Conservation (phyloP, 2,797 vertebrate species). For the Aldrovandia affinis region DNA sequence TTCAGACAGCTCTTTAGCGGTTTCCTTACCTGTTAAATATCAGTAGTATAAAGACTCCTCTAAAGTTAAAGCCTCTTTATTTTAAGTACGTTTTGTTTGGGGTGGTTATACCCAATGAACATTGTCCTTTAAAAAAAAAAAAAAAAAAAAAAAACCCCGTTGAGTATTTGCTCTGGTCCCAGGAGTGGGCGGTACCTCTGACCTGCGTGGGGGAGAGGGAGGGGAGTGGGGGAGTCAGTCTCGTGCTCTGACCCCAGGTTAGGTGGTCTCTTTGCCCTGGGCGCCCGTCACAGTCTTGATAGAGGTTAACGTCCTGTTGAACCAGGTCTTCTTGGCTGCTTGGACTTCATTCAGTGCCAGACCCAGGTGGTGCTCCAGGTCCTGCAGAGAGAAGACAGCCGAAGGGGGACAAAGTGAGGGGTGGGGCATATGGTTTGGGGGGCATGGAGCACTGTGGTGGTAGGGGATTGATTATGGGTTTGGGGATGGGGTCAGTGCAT, state of each 20-base stretch:
- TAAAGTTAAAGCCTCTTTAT: conserved; percentile 64
- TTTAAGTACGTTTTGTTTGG: conserved; percentile 52
- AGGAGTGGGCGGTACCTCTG: conserved; percentile 71
- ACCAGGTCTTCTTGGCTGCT: conserved; percentile 99
- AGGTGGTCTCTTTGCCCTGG: conserved; percentile 97
- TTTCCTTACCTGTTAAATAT: conserved; percentile 73
- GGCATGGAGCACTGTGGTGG: too few species aligned
- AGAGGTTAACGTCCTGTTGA: conserved; percentile 97
- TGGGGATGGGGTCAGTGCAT: too few species aligned
- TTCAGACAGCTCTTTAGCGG: conserved; percentile 48
- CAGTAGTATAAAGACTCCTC: conserved; percentile 85
- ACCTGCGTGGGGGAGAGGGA: conserved; percentile 52
- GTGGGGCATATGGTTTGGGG: background rate
- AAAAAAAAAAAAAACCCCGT: conserved; percentile 72
- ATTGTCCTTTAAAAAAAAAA: conserved; percentile 63
- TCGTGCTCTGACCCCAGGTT: conserved; percentile 59
- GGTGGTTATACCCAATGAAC: conserved; percentile 61
- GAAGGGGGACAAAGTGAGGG: background rate
- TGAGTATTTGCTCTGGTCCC: conserved; percentile 77
- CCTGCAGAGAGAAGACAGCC: conserved; percentile 68
- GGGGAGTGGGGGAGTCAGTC: conserved; percentile 61
- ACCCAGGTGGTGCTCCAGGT: conserved; percentile 95
- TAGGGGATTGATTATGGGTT: too few species aligned
- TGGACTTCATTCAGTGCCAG: conserved; percentile 94
- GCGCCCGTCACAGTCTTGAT: conserved; percentile 98